Percentiles rank a stretch among this genome's conserved stretches.
Evolutionary conservation across 2,797 vertebrate species (phyloP).

Genomic region (Champsocephalus esox): DNA sequence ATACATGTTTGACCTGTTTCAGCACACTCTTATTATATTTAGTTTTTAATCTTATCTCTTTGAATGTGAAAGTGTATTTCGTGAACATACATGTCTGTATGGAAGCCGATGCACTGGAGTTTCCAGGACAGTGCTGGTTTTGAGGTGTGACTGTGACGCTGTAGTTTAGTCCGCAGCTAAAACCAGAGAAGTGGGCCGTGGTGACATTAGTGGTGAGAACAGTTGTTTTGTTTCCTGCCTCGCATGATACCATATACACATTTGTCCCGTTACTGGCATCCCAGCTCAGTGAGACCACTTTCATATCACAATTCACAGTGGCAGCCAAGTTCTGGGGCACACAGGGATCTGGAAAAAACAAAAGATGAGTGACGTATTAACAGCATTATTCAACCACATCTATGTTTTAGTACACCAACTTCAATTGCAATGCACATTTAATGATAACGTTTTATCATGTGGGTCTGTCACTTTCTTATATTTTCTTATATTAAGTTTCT

Average conservation of each 20-base stretch:
- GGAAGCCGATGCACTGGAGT: slow-evolving; percentile 19
- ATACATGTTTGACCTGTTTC: not conserved
- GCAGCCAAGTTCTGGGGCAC: slow-evolving; percentile 57
- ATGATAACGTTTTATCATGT: not conserved
- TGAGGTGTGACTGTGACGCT: slow-evolving; percentile 68
- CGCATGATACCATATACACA: slow-evolving; percentile 59
- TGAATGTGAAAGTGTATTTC: not conserved
- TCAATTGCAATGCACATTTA: not conserved
- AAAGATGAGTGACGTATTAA: not conserved
- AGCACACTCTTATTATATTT: not conserved
- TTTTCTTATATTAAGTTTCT: not conserved
- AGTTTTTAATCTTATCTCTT: not conserved
- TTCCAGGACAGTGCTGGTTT: slow-evolving; percentile 63
- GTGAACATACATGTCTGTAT: slow-evolving; percentile 72
- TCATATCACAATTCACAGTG: slow-evolving; percentile 58
- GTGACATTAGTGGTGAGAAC: slow-evolving; percentile 48
- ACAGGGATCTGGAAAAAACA: slow-evolving; percentile 69
- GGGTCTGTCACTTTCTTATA: not conserved
- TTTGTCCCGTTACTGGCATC: slow-evolving; percentile 51
- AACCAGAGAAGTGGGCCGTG: slow-evolving; percentile 51
- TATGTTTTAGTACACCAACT: not conserved
- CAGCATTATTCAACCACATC: not conserved
- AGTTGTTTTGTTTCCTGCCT: slow-evolving; percentile 21
- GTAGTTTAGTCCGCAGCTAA: slow-evolving; percentile 77
- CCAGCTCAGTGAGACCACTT: slow-evolving; percentile 73